Evolutionary conservation across 2,888 invertebrate genomes (phyloP).

Genomic region (Subacronicta megacephala): DNA sequence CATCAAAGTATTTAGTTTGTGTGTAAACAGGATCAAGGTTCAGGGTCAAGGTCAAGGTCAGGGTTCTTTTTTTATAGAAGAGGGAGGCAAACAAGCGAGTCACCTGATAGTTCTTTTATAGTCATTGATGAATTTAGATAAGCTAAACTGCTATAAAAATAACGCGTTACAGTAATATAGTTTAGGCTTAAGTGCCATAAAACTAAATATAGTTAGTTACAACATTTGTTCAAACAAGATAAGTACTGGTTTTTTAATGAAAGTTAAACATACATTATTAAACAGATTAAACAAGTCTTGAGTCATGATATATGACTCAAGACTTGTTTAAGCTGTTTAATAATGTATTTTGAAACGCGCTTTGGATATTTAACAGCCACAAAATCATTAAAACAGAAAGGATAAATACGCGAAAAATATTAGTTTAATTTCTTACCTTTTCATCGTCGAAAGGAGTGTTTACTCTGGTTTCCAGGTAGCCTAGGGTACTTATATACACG

Average conservation of each 20-base stretch:
- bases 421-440: slow-evolving; percentile 87
- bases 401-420: not conserved
- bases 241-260: no score
- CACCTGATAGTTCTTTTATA: no score
- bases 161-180: no score
- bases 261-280: not conserved
- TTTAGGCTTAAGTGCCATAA: not conserved
- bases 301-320: slow-evolving; percentile 13
- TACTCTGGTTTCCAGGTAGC: slow-evolving; percentile 96
- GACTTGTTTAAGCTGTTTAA: not conserved
- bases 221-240: no score
- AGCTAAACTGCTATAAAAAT: not conserved
- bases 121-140: no score
- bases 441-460: slow-evolving; percentile 95
- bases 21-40: no score
- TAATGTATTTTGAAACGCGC: not conserved
- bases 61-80: no score
- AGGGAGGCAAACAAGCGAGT: no score
- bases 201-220: not conserved
- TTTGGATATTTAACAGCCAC: not conserved
- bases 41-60: no score
- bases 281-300: not conserved
- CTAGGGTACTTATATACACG: slow-evolving; percentile 93
- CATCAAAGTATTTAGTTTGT: no score
- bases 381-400: not conserved